A percentile compares a stretch with the other conserved stretches of the same genome.
These are phyloP conservation scores for Philotrypesis tridentata DNA, from an alignment of 1,140 invertebrate species.

Conservation along the genomic window DNA sequence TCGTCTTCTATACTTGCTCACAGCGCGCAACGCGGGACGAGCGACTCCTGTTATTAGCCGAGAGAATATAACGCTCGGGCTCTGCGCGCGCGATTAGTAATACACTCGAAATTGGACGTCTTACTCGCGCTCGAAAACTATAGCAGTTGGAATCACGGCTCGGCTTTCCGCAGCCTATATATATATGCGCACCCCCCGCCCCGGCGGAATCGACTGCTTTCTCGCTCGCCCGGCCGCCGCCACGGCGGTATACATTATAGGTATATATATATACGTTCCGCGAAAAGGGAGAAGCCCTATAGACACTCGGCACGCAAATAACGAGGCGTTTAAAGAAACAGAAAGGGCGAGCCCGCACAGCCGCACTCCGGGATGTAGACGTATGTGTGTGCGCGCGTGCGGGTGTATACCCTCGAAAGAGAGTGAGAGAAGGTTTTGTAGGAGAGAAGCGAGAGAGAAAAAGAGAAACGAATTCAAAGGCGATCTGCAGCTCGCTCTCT, in stretches of 20 bases:
- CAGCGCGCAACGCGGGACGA: too few species aligned
- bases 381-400: too few species aligned
- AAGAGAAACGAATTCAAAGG: conserved; percentile 19
- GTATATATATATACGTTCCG: too few species aligned
- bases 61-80: too few species aligned
- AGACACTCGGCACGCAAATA: neutral
- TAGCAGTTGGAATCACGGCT: neutral
- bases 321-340: conserved; percentile 17
- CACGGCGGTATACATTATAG: too few species aligned
- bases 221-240: too few species aligned
- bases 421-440: neutral
- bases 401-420: neutral
- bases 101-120: neutral
- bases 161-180: neutral
- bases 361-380: too few species aligned
- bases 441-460: neutral
- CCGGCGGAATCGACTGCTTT: too few species aligned
- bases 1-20: too few species aligned
- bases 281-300: neutral
- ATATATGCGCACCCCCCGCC: too few species aligned
- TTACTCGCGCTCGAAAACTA: neutral
- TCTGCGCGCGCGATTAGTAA: too few species aligned
- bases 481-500: too few species aligned
- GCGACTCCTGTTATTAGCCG: neutral
- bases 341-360: neutral